phyloP scores from a whole-genome alignment of 35 echinoderm and acorn worm species.

The Amphiura filiformis region DNA sequence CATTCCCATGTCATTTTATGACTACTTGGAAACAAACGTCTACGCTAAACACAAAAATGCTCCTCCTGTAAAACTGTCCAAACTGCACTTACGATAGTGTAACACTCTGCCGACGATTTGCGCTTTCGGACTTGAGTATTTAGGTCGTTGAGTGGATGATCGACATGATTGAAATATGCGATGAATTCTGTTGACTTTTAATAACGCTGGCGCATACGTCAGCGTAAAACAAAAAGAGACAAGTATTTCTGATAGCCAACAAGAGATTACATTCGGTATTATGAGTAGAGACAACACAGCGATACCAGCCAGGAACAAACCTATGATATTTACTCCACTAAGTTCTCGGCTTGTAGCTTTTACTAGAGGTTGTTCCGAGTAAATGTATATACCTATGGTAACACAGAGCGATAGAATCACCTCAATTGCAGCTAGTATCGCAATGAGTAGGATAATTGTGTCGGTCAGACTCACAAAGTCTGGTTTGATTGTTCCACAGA shows the following conservation, averaged over 20 bases:
- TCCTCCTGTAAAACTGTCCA: too few relatives aligned
- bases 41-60: too few relatives aligned
- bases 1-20: too few relatives aligned
- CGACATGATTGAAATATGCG: conserved; percentile 32
- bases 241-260: not conserved
- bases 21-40: too few relatives aligned
- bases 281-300: not conserved
- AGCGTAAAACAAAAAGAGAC: not conserved
- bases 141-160: conserved; percentile 20
- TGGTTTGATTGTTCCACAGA: not conserved
- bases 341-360: conserved; percentile 43
- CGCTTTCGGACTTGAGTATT: not conserved
- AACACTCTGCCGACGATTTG: too few relatives aligned
- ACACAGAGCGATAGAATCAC: not conserved
- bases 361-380: not conserved
- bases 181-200: conserved; percentile 43
- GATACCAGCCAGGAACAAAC: not conserved
- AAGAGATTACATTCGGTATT: conserved; percentile 12
- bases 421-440: not conserved
- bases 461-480: not conserved
- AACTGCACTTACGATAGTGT: too few relatives aligned
- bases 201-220: conserved; percentile 16
- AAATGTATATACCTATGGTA: not conserved
- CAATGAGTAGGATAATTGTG: not conserved
- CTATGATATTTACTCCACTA: conserved; percentile 28